These are phyloP conservation scores for Prionace glauca DNA, from an alignment of 2,797 vertebrate species.

Conservation along the genomic window DNA sequence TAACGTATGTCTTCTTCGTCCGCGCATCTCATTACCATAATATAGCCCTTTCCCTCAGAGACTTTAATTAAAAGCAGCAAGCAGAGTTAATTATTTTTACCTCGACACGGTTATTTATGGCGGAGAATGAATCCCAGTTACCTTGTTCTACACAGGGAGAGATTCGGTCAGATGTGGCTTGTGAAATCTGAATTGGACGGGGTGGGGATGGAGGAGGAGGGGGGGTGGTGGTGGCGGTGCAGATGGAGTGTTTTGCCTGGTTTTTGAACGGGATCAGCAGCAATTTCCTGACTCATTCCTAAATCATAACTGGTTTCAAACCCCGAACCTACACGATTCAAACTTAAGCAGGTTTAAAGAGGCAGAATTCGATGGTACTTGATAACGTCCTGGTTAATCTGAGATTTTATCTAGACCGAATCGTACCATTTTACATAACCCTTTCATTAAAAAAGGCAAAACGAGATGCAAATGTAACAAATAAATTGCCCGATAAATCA, in stretches of 20 bases:
- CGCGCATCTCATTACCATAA: slow-evolving; percentile 81
- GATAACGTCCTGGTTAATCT: background rate
- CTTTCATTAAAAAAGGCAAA: no score
- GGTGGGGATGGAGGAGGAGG: background rate
- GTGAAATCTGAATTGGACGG: slow-evolving; percentile 41
- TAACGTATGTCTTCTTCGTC: slow-evolving; percentile 63
- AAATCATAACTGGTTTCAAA: background rate
- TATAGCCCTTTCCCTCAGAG: slow-evolving; percentile 82
- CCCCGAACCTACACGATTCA: background rate
- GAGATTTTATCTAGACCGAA: background rate
- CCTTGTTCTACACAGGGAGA: slow-evolving; percentile 48
- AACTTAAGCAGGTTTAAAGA: background rate
- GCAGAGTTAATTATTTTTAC: slow-evolving; percentile 76
- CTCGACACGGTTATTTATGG: slow-evolving; percentile 62
- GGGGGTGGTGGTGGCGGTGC: background rate
- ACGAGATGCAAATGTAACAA: background rate
- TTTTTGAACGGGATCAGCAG: background rate
- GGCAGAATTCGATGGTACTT: background rate
- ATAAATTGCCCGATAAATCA: background rate
- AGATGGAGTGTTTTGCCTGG: background rate
- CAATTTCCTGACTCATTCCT: background rate
- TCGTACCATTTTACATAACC: background rate
- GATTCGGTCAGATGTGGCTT: slow-evolving; percentile 42
- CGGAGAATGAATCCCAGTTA: slow-evolving; percentile 51
- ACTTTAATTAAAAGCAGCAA: slow-evolving; percentile 93